phyloP scores from a whole-genome alignment of 1,140 invertebrate species.

The Pachyrhynchus sulphureomaculatus region DNA sequence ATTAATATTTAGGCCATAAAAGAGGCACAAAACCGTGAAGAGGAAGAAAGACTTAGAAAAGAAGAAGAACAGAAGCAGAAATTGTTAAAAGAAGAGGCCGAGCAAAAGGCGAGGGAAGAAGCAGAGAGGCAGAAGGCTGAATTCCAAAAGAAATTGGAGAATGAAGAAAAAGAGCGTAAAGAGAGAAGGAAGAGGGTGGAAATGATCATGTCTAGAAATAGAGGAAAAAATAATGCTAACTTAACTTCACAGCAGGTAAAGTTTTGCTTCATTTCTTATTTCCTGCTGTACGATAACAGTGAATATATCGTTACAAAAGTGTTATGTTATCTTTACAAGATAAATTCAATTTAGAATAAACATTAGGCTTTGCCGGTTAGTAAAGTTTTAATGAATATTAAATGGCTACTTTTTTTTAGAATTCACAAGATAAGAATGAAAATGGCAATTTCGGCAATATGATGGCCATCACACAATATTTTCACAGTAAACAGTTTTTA shows the following conservation, averaged over 20 bases:
- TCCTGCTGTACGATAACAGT: too few relatives aligned
- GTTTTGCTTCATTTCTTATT: too few relatives aligned
- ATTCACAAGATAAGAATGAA: slow-evolving; percentile 49
- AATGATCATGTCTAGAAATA: slow-evolving; percentile 79
- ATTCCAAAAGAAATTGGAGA: slow-evolving; percentile 71
- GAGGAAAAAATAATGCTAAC: slow-evolving; percentile 61
- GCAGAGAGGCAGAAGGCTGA: slow-evolving; percentile 74
- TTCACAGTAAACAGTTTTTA: too few relatives aligned
- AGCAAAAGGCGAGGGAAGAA: slow-evolving; percentile 73
- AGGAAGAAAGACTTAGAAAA: slow-evolving; percentile 61
- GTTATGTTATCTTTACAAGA: too few relatives aligned
- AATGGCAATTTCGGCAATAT: too few relatives aligned
- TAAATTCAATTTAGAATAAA: too few relatives aligned
- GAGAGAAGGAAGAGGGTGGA: slow-evolving; percentile 76
- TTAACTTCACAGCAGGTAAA: slow-evolving; percentile 54
- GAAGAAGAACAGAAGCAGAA: slow-evolving; percentile 71
- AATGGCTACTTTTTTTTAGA: slow-evolving; percentile 30
- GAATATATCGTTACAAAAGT: too few relatives aligned
- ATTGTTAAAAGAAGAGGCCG: slow-evolving; percentile 74
- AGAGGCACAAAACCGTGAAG: slow-evolving; percentile 64
- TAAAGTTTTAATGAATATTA: background rate
- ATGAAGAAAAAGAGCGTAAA: slow-evolving; percentile 78
- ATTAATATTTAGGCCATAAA: slow-evolving; percentile 52
- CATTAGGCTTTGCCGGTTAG: too few relatives aligned
- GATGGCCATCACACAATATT: too few relatives aligned